Evolutionary conservation across 1,140 invertebrate genomes (phyloP).

Genomic region (Trinorchestia longiramus): DNA sequence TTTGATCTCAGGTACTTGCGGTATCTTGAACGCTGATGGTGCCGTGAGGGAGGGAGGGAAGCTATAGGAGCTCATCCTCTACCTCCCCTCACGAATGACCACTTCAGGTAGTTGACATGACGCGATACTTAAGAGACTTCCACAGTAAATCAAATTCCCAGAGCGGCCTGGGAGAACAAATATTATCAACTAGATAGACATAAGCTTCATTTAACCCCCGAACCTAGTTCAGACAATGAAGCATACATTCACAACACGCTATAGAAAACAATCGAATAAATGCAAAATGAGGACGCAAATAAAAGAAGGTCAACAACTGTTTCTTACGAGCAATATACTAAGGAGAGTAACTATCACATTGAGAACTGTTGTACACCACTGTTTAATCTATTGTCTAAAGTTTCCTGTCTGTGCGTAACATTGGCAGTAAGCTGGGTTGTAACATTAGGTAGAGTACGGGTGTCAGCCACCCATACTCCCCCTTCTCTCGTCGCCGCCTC

Average conservation of each 20-base stretch:
- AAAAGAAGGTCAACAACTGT: not conserved
- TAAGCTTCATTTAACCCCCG: not conserved
- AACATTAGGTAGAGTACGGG: not conserved
- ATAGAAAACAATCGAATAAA: conserved; percentile 12
- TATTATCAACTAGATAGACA: not conserved
- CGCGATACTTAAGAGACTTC: not conserved
- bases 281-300: not conserved
- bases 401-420: conserved; percentile 21
- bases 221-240: not conserved
- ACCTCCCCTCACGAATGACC: not conserved
- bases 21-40: not conserved
- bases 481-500: not conserved
- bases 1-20: conserved; percentile 6
- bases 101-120: not conserved
- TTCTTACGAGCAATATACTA: not conserved
- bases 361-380: conserved; percentile 22
- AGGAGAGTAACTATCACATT: conserved; percentile 35
- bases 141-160: not conserved
- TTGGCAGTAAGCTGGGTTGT: not conserved
- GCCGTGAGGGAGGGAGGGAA: not conserved
- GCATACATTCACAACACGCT: not conserved
- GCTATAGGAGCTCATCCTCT: too few relatives aligned
- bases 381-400: conserved; percentile 38
- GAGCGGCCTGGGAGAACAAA: not conserved
- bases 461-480: not conserved